Conservation (phyloP, 2,113 vertebrate genomes). For the Archilochus colubris region DNA sequence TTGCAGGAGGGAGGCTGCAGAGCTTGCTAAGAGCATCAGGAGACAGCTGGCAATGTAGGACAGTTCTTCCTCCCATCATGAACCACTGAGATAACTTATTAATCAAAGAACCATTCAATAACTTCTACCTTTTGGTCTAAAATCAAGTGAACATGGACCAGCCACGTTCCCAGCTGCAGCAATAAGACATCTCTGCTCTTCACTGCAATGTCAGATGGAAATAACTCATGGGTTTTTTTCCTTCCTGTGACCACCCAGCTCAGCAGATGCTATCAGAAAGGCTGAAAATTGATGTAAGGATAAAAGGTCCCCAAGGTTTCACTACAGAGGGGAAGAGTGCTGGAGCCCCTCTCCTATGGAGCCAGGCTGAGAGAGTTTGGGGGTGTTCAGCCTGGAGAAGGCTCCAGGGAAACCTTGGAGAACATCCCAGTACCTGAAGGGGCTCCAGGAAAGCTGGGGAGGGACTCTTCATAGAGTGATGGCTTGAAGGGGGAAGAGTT, state of each 20-base stretch:
- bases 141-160: not conserved
- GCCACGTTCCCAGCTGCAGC: not conserved
- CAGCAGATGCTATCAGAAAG: not conserved
- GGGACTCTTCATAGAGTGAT: too few species aligned
- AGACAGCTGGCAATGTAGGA: not conserved
- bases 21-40: not conserved
- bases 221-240: not conserved
- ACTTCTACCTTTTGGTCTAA: not conserved
- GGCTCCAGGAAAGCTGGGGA: too few species aligned
- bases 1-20: not conserved
- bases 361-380: too few species aligned
- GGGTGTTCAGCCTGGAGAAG: too few species aligned
- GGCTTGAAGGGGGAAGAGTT: too few species aligned
- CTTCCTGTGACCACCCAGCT: not conserved
- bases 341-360: too few species aligned
- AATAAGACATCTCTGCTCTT: not conserved
- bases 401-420: too few species aligned
- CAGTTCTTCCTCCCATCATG: fast-evolving
- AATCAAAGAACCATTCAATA: not conserved
- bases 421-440: too few species aligned
- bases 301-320: not conserved
- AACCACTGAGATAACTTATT: not conserved
- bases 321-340: not conserved
- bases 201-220: not conserved
- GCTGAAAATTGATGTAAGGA: not conserved